Evolutionary conservation across 2,888 invertebrate species (phyloP), one percentile per base, ranked within the genome.

Genomic region (Atrina japonica): DNA sequence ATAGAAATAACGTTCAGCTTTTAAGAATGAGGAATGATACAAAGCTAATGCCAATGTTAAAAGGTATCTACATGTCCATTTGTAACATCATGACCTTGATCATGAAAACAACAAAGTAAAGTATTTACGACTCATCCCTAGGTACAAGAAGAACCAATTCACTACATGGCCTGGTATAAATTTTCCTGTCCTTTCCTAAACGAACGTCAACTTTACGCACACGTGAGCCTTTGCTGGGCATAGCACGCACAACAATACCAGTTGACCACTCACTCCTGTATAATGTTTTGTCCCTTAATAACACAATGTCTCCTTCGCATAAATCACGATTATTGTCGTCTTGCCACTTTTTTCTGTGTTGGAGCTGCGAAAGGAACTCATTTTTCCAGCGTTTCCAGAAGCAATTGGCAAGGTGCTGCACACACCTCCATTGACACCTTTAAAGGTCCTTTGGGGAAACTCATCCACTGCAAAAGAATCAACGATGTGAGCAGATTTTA

Each of bases 321-420:
- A 71, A 27, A 18, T 66, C 47, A 7, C 35, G 35, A 11, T 9
- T 16, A 21, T 30, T n/a, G 16, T 16, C 53, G 49, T 16, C 16
- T 21, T 71, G 59, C 71, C 71, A 71, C 30, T 71, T 71, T 1
- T 49, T 49, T 21, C 66, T 35, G 21, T 7, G 18, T 29, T 71
- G 71, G 21, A 66, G 52, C n/a, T 40, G 18, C 9, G 43, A 52
- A 21, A 71, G 45, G 45, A 35, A 66, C 45, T 71, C 71, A 16
- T 56, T 49, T 41, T 60, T 49, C 71, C 71, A 71, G n/a, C 67
- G 47, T 30, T 55, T 50, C 71, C 66, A 71, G 35, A 71, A 71
- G 27, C 25, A 40, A 27, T 71, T 53, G 1, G 71, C 47, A 6
- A 63, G 58, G n/a, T 53, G n/a, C 49, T 71, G 71, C 11, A 67